Percentiles rank a stretch among this genome's conserved stretches.
Evolutionary conservation across 2,888 invertebrate species (phyloP).

Genomic region (Eucriotettix oculatus): DNA sequence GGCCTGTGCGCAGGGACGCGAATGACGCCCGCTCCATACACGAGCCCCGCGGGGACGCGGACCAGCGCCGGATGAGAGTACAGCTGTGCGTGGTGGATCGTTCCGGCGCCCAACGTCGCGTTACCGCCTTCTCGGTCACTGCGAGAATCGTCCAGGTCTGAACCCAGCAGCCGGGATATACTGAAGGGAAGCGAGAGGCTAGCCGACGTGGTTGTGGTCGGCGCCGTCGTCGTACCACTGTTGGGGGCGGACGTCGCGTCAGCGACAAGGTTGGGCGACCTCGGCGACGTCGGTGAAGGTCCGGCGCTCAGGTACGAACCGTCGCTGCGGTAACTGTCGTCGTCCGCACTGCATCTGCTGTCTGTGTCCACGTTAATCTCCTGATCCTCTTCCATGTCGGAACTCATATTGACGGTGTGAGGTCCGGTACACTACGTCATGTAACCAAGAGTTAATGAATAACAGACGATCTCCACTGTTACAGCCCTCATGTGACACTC

Average conservation of each 20-base stretch:
- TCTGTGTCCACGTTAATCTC: slow-evolving; percentile 51
- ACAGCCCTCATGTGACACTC: not conserved
- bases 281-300: slow-evolving; percentile 25
- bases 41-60: slow-evolving; percentile 26
- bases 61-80: slow-evolving; percentile 17
- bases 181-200: slow-evolving; percentile 48
- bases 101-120: slow-evolving; percentile 3
- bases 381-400: slow-evolving; percentile 26
- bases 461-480: not conserved
- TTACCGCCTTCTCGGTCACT: not conserved
- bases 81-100: slow-evolving; percentile 2
- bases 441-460: no score
- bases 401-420: not conserved
- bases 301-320: slow-evolving; percentile 2
- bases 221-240: not conserved
- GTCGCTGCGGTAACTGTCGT: slow-evolving; percentile 16
- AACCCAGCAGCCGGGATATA: slow-evolving; percentile 46
- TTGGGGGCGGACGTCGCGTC: not conserved
- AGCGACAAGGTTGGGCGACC: not conserved
- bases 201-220: not conserved
- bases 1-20: slow-evolving; percentile 38
- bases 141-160: slow-evolving; percentile 2
- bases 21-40: slow-evolving; percentile 19
- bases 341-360: slow-evolving; percentile 44
- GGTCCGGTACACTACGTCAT: no score